Evolutionary conservation across 2,888 invertebrate genomes (phyloP).

Genomic region (Amaurobius ferox): DNA sequence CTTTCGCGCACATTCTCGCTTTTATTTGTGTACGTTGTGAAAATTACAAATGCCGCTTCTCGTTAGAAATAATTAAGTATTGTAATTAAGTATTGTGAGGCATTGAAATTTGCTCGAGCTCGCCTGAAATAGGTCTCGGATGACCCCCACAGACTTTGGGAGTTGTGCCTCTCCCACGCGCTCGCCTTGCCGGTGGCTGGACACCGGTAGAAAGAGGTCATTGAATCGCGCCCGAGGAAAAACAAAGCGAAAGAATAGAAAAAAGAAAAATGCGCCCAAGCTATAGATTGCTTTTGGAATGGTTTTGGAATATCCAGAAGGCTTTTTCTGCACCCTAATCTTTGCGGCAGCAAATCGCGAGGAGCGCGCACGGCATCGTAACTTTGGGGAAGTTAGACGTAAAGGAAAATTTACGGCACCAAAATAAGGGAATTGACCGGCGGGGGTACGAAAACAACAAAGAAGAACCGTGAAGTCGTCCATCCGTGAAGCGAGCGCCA

Average conservation of each 20-base stretch:
- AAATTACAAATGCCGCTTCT: too few species aligned
- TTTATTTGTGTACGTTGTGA: too few species aligned
- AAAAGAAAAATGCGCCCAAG: not conserved
- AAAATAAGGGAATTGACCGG: conserved; percentile 64
- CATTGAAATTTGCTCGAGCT: too few species aligned
- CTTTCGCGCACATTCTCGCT: too few species aligned
- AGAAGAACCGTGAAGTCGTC: conserved; percentile 40
- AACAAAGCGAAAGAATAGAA: not conserved
- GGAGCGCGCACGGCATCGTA: conserved; percentile 46
- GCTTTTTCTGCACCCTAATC: conserved; percentile 16
- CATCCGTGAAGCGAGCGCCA: conserved; percentile 64
- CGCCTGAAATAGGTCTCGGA: too few species aligned
- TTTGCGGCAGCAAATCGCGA: conserved; percentile 27
- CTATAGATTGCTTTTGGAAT: not conserved
- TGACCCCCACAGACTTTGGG: too few species aligned
- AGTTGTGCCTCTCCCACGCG: too few species aligned
- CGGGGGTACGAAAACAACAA: conserved; percentile 27
- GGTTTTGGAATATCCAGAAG: conserved; percentile 18
- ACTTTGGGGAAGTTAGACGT: conserved; percentile 44
- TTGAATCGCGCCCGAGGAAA: conserved; percentile 13
- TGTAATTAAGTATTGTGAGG: too few species aligned
- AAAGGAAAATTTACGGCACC: conserved; percentile 57
- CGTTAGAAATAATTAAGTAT: too few species aligned
- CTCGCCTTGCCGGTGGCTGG: not conserved
- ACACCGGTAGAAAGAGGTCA: conserved; percentile 25